These are phyloP conservation scores for Rhingia rostrata DNA, from an alignment of 2,888 invertebrate species.

Conservation along the genomic window DNA sequence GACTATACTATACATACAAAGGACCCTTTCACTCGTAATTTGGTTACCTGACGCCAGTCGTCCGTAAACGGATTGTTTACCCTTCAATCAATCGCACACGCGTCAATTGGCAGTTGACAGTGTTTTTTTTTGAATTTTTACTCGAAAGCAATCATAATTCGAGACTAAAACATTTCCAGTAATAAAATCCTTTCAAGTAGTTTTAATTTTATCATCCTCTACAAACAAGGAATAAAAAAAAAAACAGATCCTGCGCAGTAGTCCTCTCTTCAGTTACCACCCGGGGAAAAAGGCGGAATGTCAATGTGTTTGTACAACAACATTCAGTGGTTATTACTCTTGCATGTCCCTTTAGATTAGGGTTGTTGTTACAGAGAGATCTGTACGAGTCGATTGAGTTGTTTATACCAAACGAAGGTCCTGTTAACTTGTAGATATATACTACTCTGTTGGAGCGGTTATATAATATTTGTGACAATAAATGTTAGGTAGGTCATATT, in stretches of 20 bases:
- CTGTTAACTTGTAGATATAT: constrained; percentile 22
- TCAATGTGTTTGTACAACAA: constrained; percentile 49
- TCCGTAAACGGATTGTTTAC: constrained; percentile 1
- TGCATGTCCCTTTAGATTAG: constrained; percentile 38
- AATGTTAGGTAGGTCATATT: constrained; percentile 43
- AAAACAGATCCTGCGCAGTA: constrained; percentile 40
- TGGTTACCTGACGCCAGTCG: constrained; percentile 32
- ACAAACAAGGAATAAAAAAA: not conserved
- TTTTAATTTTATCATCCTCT: constrained; percentile 13
- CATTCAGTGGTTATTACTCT: constrained; percentile 42
- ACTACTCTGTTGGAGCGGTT: constrained; percentile 4
- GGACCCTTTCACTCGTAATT: constrained; percentile 9
- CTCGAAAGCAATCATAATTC: not conserved
- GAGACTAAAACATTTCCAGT: constrained; percentile 3
- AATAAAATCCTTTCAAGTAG: constrained; percentile 6
- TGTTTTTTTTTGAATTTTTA: not conserved
- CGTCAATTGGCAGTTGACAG: not conserved
- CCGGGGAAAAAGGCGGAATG: constrained; percentile 40
- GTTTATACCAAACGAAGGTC: constrained; percentile 22
- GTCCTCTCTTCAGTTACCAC: constrained; percentile 40
- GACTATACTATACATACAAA: not conserved
- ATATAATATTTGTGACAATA: constrained; percentile 30
- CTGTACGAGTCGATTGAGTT: constrained; percentile 21
- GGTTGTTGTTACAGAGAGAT: constrained; percentile 28
- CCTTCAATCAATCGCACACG: constrained; percentile 8